phyloP scores from a whole-genome alignment of 2,888 invertebrate genomes.

The Clunio marinus region DNA sequence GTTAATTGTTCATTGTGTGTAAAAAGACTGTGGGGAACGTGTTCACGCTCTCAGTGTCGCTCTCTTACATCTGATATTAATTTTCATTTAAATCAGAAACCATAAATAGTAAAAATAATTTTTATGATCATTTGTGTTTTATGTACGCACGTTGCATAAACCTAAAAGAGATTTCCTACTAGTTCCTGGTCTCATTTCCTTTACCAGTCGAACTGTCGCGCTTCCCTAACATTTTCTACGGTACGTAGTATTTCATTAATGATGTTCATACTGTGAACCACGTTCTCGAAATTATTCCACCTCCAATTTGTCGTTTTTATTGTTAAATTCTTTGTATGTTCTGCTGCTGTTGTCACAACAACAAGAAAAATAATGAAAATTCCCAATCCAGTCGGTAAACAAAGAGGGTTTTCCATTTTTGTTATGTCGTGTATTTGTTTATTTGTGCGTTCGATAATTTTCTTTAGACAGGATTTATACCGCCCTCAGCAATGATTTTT shows the following conservation, averaged over 20 bases:
- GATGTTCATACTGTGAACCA: conserved; percentile 37
- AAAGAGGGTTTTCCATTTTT: conserved; percentile 1
- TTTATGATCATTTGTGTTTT: neutral
- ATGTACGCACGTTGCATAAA: neutral
- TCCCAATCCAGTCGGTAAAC: conserved; percentile 32
- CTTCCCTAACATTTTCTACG: neutral
- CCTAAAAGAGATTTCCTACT: neutral
- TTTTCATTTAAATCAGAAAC: conserved; percentile 18
- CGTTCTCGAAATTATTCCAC: conserved; percentile 36
- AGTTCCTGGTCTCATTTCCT: neutral
- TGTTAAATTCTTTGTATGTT: conserved; percentile 9
- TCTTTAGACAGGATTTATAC: conserved; percentile 17
- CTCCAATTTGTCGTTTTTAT: conserved; percentile 31
- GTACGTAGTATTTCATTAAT: conserved; percentile 13
- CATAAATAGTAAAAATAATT: conserved; percentile 10
- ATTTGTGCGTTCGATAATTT: conserved; percentile 27
- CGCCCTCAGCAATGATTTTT: no score
- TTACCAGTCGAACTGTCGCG: neutral
- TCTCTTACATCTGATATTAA: neutral
- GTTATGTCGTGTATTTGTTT: neutral
- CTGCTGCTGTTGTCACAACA: conserved; percentile 33
- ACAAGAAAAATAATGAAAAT: conserved; percentile 21
- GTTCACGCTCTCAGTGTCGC: conserved; percentile 7
- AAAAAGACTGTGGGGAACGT: neutral
- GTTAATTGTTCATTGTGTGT: conserved; percentile 38